phyloP scores from a whole-genome alignment of 2,113 vertebrate genomes.

The Monarcha castaneiventris region DNA sequence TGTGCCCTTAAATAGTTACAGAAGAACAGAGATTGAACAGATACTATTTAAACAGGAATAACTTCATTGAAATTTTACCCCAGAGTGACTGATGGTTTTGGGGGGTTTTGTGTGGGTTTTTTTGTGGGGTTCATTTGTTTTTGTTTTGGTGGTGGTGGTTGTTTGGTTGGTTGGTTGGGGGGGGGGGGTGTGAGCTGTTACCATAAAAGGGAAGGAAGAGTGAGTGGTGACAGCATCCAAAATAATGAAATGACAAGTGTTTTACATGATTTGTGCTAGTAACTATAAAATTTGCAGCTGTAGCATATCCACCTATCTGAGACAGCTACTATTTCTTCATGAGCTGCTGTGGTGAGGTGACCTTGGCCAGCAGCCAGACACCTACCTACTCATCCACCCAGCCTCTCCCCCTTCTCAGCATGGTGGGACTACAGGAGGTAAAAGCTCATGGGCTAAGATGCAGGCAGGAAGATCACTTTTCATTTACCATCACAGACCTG shows the following conservation, averaged over 20 bases:
- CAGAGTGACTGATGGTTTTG: not conserved
- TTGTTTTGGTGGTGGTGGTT: not conserved
- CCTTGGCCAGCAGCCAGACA: not conserved
- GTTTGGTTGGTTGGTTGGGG: no score
- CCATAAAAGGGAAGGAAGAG: not conserved
- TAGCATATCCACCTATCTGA: not conserved
- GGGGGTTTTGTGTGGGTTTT: rapidly evolving
- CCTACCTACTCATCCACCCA: rapidly evolving
- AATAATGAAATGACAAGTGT: not conserved
- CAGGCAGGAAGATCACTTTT: rapidly evolving
- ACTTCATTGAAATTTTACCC: not conserved
- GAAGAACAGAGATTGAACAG: not conserved
- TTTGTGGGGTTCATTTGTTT: not conserved
- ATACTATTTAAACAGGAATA: not conserved
- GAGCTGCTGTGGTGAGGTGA: not conserved
- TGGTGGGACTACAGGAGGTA: rapidly evolving
- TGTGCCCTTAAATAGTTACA: not conserved
- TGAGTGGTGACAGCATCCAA: not conserved
- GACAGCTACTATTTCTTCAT: not conserved
- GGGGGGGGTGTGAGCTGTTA: not conserved
- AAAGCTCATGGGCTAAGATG: not conserved
- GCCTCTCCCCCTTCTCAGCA: not conserved
- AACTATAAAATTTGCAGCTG: not conserved
- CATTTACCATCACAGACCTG: not conserved
- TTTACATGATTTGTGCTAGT: not conserved